Evolutionary conservation across 2,113 vertebrate species (phyloP).

Genomic region (Strigops habroptila): DNA sequence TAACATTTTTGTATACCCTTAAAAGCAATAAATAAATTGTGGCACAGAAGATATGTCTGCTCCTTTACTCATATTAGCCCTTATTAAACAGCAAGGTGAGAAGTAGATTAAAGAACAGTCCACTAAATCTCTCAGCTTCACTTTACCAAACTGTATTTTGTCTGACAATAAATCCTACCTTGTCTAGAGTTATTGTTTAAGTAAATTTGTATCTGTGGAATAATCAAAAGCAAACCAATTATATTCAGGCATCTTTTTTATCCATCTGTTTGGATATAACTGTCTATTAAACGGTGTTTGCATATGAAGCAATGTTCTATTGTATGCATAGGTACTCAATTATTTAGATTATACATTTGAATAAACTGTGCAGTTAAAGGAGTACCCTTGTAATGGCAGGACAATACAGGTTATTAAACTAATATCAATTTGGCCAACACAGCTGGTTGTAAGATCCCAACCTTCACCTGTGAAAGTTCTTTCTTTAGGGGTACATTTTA

Average conservation of each 20-base stretch:
- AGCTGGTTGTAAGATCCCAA: constrained; percentile 66
- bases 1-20: not conserved
- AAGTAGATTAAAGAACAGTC: constrained; percentile 40
- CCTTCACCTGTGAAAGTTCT: constrained; percentile 67
- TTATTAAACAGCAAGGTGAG: constrained; percentile 35
- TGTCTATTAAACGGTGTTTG: constrained; percentile 78
- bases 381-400: constrained; percentile 76
- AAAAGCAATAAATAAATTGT: not conserved
- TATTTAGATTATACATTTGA: constrained; percentile 83
- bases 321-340: constrained; percentile 79
- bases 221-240: constrained; percentile 83
- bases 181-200: constrained; percentile 71
- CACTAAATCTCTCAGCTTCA: constrained; percentile 12
- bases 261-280: constrained; percentile 78
- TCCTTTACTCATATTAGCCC: not conserved
- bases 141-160: constrained; percentile 56
- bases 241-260: constrained; percentile 75
- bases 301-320: constrained; percentile 73
- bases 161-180: constrained; percentile 61
- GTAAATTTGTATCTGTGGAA: constrained; percentile 76
- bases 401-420: constrained; percentile 82
- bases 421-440: constrained; percentile 75
- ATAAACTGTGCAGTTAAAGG: constrained; percentile 74
- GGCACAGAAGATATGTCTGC: not conserved
- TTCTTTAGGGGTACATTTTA: constrained; percentile 54